Percentiles rank a stretch among this genome's conserved stretches.
These are phyloP conservation scores for Leucophora obtusa DNA, from an alignment of 2,888 invertebrate genomes.

Conservation along the genomic window DNA sequence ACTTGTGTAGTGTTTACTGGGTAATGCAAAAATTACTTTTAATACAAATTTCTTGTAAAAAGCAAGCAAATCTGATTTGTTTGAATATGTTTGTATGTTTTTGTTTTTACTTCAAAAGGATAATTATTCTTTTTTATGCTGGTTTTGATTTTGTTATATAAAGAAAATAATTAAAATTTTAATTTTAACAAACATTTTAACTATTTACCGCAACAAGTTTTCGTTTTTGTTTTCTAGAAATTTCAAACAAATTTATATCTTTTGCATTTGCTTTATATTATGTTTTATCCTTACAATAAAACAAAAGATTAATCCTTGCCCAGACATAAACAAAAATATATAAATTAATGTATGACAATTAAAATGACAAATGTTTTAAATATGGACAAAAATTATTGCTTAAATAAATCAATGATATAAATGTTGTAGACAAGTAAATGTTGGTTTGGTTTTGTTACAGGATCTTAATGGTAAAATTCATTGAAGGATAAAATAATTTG, in stretches of 20 bases:
- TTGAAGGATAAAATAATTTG: background rate
- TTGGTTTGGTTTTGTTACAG: background rate
- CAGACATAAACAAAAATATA: slow-evolving; percentile 14
- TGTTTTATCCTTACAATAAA: slow-evolving; percentile 2
- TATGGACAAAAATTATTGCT: slow-evolving; percentile 22
- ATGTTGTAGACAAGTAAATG: slow-evolving; percentile 11
- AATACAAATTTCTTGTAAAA: too few relatives aligned
- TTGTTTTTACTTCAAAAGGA: background rate
- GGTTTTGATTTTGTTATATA: slow-evolving; percentile 3
- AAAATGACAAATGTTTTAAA: slow-evolving; percentile 58
- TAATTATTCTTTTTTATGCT: background rate
- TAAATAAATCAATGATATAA: slow-evolving; percentile 14
- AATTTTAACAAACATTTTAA: background rate
- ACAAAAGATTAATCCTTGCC: slow-evolving; percentile 33
- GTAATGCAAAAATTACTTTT: too few relatives aligned
- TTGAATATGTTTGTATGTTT: too few relatives aligned
- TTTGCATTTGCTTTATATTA: slow-evolving; percentile 19
- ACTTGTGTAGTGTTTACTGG: too few relatives aligned
- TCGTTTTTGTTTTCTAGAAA: slow-evolving; percentile 9
- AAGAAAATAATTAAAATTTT: slow-evolving; percentile 4
- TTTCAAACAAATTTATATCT: slow-evolving; percentile 36
- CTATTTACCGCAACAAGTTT: slow-evolving; percentile 43
- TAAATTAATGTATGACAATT: slow-evolving; percentile 55
- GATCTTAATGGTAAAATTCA: background rate
- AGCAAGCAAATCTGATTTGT: too few relatives aligned